These are phyloP conservation scores for Venusia cambrica DNA, from an alignment of 2,888 invertebrate species.

Conservation along the genomic window DNA sequence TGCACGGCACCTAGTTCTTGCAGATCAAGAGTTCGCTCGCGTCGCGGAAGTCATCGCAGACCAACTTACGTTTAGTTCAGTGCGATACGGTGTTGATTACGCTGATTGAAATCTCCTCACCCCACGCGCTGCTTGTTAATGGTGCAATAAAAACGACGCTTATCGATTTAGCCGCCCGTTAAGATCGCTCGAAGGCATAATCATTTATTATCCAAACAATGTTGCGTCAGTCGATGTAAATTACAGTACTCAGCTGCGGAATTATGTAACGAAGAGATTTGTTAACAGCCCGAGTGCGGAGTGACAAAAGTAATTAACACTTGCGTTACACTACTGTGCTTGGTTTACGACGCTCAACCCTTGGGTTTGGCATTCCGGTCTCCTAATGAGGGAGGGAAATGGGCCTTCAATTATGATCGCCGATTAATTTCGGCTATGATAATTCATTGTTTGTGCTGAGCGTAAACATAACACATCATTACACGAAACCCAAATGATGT, in stretches of 20 bases:
- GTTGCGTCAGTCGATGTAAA: slow-evolving; percentile 66
- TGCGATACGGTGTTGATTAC: slow-evolving; percentile 65
- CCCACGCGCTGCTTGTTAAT: slow-evolving; percentile 70
- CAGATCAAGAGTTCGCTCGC: no score
- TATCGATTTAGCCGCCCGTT: slow-evolving; percentile 73
- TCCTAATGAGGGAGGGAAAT: slow-evolving; percentile 57
- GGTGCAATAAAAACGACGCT: slow-evolving; percentile 76
- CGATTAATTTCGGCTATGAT: slow-evolving; percentile 46
- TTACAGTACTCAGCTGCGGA: slow-evolving; percentile 61
- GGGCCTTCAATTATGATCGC: slow-evolving; percentile 55
- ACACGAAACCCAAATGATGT: slow-evolving; percentile 2
- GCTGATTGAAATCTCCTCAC: slow-evolving; percentile 71
- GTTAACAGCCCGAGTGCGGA: slow-evolving; percentile 65
- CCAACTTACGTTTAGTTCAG: slow-evolving; percentile 50
- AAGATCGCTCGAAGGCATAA: slow-evolving; percentile 69
- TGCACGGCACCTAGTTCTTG: no score
- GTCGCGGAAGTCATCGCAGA: slow-evolving; percentile 25
- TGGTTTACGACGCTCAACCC: slow-evolving; percentile 65
- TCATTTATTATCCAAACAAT: slow-evolving; percentile 74
- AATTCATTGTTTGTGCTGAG: slow-evolving; percentile 29
- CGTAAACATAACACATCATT: slow-evolving; percentile 12
- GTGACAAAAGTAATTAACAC: slow-evolving; percentile 78
- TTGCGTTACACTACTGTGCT: slow-evolving; percentile 68
- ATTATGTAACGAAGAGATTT: slow-evolving; percentile 69
- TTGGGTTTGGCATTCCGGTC: slow-evolving; percentile 44